Evolutionary conservation across 2,797 vertebrate species (phyloP).

Genomic region (Eupleurogrammus muticus): DNA sequence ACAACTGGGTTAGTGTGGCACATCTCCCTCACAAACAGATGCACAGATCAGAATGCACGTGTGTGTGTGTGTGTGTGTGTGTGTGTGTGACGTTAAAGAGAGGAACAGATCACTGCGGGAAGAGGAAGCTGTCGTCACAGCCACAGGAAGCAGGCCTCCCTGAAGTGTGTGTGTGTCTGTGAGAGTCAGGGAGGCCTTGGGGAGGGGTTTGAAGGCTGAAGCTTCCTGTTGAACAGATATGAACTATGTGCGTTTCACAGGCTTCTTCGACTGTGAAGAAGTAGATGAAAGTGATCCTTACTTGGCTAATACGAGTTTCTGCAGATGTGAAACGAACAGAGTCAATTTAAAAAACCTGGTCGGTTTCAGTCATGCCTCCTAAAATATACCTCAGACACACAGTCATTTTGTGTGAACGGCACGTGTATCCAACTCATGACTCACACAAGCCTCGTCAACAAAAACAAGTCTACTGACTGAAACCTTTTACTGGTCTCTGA

Average conservation of each 20-base stretch:
- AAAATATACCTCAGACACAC: constrained; percentile 44
- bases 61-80: constrained; percentile 15
- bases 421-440: constrained; percentile 42
- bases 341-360: constrained; percentile 1
- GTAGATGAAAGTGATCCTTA: neutral
- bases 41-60: constrained; percentile 29
- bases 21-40: constrained; percentile 14
- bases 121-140: constrained; percentile 72
- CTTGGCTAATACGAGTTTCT: constrained; percentile 14
- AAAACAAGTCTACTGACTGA: constrained; percentile 33
- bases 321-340: constrained; percentile 23
- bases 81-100: constrained; percentile 48
- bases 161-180: constrained; percentile 31
- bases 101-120: constrained; percentile 47
- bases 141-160: constrained; percentile 77
- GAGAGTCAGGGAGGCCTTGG: constrained; percentile 11
- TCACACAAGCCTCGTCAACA: constrained; percentile 33
- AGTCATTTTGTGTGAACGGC: constrained; percentile 26
- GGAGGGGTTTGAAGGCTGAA: constrained; percentile 31
- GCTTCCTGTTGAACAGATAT: constrained; percentile 77
- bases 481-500: constrained; percentile 8
- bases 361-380: constrained; percentile 6
- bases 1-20: constrained; percentile 47
- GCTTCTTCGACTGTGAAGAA: neutral
- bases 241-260: constrained; percentile 1